A percentile compares a stretch with the other conserved stretches of the same genome.
phyloP scores from a whole-genome alignment of 64 coral and sea anemone genomes.

The Hydrozoanthus tunicans region DNA sequence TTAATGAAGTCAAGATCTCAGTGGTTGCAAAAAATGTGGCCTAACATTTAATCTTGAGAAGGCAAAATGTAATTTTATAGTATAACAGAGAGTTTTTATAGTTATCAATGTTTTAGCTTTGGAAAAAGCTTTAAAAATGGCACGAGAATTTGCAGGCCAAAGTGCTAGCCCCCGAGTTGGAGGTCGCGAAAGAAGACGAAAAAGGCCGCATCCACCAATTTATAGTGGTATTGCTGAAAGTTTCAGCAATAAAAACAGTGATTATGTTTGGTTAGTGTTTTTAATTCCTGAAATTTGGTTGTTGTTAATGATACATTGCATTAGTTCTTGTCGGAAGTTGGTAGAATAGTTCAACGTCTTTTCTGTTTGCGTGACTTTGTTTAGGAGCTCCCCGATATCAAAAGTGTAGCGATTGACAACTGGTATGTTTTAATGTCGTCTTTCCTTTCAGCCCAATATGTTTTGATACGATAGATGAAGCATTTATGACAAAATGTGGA shows the following conservation, averaged over 20 bases:
- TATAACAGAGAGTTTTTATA: not conserved
- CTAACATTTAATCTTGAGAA: not conserved
- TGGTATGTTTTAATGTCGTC: constrained; percentile 48
- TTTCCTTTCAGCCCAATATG: constrained; percentile 87
- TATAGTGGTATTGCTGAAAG: constrained; percentile 95
- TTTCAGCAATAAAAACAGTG: constrained; percentile 98
- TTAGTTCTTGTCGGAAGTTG: constrained; percentile 1
- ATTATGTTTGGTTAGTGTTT: constrained; percentile 96
- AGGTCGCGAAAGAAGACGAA: constrained; percentile 71
- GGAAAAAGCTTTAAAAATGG: constrained; percentile 33
- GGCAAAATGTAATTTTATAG: not conserved
- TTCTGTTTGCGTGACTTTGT: constrained; percentile 10
- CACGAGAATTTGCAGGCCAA: constrained; percentile 57
- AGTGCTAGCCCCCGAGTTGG: constrained; percentile 60
- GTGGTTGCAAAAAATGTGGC: constrained; percentile 2
- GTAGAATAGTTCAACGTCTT: not conserved
- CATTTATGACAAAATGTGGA: constrained; percentile 99
- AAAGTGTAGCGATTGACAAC: constrained; percentile 2
- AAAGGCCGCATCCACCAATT: constrained; percentile 98
- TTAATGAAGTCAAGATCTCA: not conserved
- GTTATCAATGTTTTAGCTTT: not conserved
- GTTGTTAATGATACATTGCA: not conserved
- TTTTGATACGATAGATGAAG: constrained; percentile 98
- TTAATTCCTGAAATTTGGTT: not conserved
- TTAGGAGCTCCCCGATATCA: constrained; percentile 17